Percentiles rank a stretch among this genome's conserved stretches.
These are phyloP conservation scores for Engraulis encrasicolus DNA, from an alignment of 2,113 vertebrate species.

Conservation along the genomic window DNA sequence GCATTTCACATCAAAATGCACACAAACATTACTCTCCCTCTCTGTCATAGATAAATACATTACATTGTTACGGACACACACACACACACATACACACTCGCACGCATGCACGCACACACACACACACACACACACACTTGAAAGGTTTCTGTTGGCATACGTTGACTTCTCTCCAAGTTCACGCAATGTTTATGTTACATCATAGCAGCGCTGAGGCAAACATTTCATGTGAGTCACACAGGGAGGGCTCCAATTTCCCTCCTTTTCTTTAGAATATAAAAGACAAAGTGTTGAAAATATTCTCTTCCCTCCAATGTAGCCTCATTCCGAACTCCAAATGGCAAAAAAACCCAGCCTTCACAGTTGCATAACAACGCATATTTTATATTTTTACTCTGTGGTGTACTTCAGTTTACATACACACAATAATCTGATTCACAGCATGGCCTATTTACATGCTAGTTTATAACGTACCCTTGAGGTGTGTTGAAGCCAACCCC, in stretches of 20 bases:
- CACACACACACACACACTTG: slow-evolving; percentile 64
- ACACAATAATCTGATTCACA: background rate
- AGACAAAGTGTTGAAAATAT: too few relatives aligned
- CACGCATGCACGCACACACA: background rate
- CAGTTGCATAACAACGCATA: background rate
- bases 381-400: background rate
- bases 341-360: background rate
- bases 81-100: too few relatives aligned
- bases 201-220: background rate
- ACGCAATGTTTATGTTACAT: background rate
- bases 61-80: too few relatives aligned
- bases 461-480: background rate
- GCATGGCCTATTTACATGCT: background rate
- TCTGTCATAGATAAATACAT: too few relatives aligned
- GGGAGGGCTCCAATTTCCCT: background rate
- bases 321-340: background rate
- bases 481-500: background rate
- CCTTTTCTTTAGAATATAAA: too few relatives aligned
- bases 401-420: background rate
- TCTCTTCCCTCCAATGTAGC: too few relatives aligned
- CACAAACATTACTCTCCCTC: background rate
- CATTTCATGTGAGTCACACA: background rate
- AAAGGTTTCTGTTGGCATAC: background rate
- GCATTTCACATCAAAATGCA: background rate
- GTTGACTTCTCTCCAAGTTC: background rate